Evolutionary conservation across 2,888 invertebrate species (phyloP).

Genomic region (Cryptosula pallasiana): DNA sequence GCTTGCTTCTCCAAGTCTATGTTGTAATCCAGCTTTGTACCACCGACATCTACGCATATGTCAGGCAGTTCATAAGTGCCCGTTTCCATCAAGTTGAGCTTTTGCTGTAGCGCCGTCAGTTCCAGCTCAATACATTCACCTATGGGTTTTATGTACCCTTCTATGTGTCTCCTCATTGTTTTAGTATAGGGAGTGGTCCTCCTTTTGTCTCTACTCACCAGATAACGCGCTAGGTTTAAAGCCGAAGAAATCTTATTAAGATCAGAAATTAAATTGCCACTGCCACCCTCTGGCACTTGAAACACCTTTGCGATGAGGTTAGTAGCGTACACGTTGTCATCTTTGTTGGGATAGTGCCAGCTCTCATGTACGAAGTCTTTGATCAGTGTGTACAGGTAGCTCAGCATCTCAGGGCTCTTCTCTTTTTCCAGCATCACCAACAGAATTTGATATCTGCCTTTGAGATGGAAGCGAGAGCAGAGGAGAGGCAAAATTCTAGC

Average conservation of each 20-base stretch:
- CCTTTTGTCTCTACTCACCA: conserved; percentile 1
- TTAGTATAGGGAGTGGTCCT: background rate
- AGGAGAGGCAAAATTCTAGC: background rate
- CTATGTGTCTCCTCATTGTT: background rate
- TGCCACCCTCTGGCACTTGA: background rate
- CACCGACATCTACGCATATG: background rate
- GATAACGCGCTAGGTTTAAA: background rate
- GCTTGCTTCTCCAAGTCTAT: background rate
- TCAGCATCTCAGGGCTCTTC: background rate
- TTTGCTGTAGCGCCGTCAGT: background rate
- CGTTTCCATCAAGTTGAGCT: background rate
- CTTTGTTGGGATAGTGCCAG: background rate
- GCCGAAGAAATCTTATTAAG: conserved; percentile 21
- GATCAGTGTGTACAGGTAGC: background rate
- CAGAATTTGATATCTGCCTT: background rate
- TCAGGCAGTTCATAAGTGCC: background rate
- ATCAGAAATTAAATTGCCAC: conserved; percentile 3
- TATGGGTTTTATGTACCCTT: background rate
- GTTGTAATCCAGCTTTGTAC: background rate
- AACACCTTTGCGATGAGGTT: background rate
- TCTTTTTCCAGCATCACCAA: background rate
- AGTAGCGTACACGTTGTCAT: background rate
- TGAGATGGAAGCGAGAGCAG: background rate
- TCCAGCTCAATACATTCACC: background rate
- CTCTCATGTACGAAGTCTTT: conserved; percentile 9